Evolutionary conservation across 2,113 vertebrate genomes (phyloP).

Genomic region (Silurus glanis): DNA sequence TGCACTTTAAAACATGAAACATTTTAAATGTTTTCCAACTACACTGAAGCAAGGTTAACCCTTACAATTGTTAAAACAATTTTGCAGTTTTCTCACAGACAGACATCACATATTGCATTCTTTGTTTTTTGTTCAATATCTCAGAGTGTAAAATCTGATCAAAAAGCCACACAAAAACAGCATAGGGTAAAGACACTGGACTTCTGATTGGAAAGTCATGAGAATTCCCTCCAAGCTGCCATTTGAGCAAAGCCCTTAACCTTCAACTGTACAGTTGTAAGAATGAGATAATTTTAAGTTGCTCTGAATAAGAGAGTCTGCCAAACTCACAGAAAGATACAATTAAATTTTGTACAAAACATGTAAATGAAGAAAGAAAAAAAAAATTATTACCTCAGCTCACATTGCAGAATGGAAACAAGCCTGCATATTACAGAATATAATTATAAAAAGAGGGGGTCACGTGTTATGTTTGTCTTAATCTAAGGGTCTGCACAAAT

Average conservation of each 20-base stretch:
- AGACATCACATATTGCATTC: not conserved
- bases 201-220: too few species aligned
- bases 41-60: not conserved
- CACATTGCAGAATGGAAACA: not conserved
- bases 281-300: too few species aligned
- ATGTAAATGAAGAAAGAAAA: not conserved
- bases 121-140: not conserved
- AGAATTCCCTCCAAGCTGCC: too few species aligned
- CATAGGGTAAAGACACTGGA: not conserved
- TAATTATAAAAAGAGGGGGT: not conserved
- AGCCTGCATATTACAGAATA: constrained; percentile 1
- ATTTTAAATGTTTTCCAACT: not conserved
- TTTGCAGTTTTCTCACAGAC: not conserved
- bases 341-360: not conserved
- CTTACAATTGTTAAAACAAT: not conserved
- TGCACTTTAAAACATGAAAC: not conserved
- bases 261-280: too few species aligned
- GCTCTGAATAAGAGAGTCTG: too few species aligned
- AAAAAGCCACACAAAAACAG: not conserved
- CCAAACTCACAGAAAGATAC: not conserved
- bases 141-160: not conserved
- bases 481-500: not conserved
- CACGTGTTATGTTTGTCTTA: not conserved
- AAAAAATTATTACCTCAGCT: not conserved
- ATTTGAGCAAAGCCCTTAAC: too few species aligned